phyloP scores from a whole-genome alignment of 2,888 invertebrate genomes.

The Rhamphomyia laevipes region DNA sequence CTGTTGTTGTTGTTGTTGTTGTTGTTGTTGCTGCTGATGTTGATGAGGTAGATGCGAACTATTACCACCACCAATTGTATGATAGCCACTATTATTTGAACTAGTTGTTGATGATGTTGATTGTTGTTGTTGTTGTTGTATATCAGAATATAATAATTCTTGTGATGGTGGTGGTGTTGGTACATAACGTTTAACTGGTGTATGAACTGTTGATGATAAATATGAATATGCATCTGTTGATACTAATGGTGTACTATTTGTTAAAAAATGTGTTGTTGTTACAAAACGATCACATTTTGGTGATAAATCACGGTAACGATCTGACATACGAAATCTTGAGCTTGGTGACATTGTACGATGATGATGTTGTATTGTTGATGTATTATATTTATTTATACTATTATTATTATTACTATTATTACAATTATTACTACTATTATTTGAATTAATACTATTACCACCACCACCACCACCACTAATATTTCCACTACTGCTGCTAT shows the following conservation, averaged over 20 bases:
- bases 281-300: conserved; percentile 22
- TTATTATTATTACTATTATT: not conserved
- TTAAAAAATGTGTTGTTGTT: conserved; percentile 23
- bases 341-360: conserved; percentile 32
- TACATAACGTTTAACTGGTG: conserved; percentile 37
- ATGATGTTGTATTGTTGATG: conserved; percentile 10
- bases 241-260: conserved; percentile 25
- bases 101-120: conserved; percentile 15
- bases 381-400: not conserved
- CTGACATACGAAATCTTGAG: conserved; percentile 29
- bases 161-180: conserved; percentile 35
- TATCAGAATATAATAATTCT: conserved; percentile 21
- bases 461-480: not conserved
- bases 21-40: conserved; percentile 9
- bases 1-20: conserved; percentile 9
- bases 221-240: conserved; percentile 32
- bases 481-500: not conserved
- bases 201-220: conserved; percentile 35
- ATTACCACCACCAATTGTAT: conserved; percentile 6
- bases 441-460: not conserved
- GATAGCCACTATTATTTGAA: conserved; percentile 12
- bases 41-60: conserved; percentile 13
- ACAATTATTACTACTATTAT: not conserved
- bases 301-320: conserved; percentile 29
- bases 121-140: conserved; percentile 11